Percentiles rank a stretch among this genome's conserved stretches.
These are phyloP conservation scores for Cochlearius cochlearius DNA, from an alignment of 2,113 vertebrate species.

Conservation along the genomic window DNA sequence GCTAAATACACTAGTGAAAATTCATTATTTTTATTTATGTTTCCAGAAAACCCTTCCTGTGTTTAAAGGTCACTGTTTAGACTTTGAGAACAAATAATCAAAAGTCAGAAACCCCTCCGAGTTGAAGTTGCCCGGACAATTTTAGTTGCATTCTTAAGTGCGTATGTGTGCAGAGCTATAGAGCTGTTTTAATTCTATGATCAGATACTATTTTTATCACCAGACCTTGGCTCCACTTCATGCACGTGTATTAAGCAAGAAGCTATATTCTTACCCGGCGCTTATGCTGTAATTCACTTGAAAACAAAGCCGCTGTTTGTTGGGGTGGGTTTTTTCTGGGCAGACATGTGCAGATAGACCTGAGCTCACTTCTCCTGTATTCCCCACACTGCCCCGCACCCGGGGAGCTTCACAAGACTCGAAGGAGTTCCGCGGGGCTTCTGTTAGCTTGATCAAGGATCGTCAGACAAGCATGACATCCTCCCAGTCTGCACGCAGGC, in stretches of 20 bases:
- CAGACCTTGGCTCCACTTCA: not conserved
- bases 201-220: not conserved
- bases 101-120: not conserved
- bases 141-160: not conserved
- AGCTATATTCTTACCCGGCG: not conserved
- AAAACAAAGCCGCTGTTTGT: not conserved
- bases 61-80: not conserved
- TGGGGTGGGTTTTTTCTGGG: not conserved
- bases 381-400: accelerated
- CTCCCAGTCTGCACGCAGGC: accelerated
- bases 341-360: not conserved
- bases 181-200: not conserved
- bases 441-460: not conserved
- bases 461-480: not conserved
- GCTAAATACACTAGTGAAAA: not conserved
- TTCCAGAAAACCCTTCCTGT: not conserved
- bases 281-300: not conserved
- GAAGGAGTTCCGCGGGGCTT: not conserved
- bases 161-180: too few relatives aligned
- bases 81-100: not conserved
- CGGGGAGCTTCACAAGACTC: accelerated
- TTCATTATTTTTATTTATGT: too few relatives aligned
- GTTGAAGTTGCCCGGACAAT: not conserved
- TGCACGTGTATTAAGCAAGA: not conserved
- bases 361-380: accelerated